Evolutionary conservation across 2,888 invertebrate genomes (phyloP).

Genomic region (Acleris emargana): DNA sequence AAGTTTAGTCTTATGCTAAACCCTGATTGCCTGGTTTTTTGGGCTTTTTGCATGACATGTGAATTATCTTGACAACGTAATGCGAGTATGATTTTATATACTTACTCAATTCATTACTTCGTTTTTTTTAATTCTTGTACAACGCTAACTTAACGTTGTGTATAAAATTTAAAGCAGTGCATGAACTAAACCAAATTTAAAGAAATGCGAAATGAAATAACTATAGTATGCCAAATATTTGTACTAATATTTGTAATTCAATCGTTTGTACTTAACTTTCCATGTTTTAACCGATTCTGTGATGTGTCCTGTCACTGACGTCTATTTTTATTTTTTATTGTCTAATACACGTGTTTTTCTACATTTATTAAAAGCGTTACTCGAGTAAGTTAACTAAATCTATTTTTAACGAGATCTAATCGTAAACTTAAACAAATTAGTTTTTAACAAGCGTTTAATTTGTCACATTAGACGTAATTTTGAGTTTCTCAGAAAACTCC

Average conservation of each 20-base stretch:
- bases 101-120: no score
- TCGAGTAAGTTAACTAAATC: background rate
- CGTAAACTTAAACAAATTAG: slow-evolving; percentile 10
- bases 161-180: background rate
- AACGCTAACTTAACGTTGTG: no score
- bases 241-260: background rate
- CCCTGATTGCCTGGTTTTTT: no score
- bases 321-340: background rate
- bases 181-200: background rate
- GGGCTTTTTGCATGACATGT: no score
- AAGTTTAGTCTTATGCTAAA: no score
- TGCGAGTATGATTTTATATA: no score
- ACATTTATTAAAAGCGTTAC: background rate
- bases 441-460: slow-evolving; percentile 16
- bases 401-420: slow-evolving; percentile 13
- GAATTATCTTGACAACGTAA: no score
- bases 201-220: background rate
- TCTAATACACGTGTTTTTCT: background rate
- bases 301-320: background rate
- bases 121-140: no score
- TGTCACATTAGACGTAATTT: background rate
- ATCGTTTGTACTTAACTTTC: background rate
- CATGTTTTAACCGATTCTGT: background rate
- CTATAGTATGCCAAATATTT: background rate
- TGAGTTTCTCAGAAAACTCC: slow-evolving; percentile 2